These are phyloP conservation scores for Rallus limicola DNA, from an alignment of 2,113 vertebrate species.

Conservation along the genomic window DNA sequence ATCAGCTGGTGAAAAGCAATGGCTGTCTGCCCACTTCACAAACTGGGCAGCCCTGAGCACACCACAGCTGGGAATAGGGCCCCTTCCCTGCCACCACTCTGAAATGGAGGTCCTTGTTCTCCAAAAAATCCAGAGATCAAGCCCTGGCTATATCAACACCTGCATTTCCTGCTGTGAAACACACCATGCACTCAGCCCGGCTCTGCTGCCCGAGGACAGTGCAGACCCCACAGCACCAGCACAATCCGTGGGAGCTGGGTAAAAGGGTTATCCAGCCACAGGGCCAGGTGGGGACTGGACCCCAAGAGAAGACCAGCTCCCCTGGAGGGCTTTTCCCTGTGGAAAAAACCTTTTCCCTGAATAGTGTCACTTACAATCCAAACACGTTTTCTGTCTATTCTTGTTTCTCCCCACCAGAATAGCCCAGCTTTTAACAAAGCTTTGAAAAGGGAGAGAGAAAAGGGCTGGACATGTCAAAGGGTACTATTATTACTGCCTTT, in stretches of 20 bases:
- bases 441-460: background rate
- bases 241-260: background rate
- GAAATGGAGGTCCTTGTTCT: background rate
- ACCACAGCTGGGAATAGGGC: background rate
- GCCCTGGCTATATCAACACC: fast-evolving
- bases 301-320: background rate
- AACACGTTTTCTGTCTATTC: background rate
- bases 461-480: constrained; percentile 5
- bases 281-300: background rate
- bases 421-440: background rate
- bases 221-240: background rate
- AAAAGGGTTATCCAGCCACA: background rate
- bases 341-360: background rate
- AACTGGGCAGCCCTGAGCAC: background rate
- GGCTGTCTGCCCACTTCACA: background rate
- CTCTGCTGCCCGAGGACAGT: background rate
- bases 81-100: background rate
- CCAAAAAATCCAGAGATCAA: background rate
- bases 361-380: background rate
- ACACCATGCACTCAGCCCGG: background rate
- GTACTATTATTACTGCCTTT: background rate
- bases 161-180: background rate
- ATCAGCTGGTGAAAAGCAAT: background rate
- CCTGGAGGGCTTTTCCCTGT: background rate
- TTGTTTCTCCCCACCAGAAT: background rate